phyloP scores from a whole-genome alignment of 92 coral and sea anemone genomes.

The Actinostola sp. region DNA sequence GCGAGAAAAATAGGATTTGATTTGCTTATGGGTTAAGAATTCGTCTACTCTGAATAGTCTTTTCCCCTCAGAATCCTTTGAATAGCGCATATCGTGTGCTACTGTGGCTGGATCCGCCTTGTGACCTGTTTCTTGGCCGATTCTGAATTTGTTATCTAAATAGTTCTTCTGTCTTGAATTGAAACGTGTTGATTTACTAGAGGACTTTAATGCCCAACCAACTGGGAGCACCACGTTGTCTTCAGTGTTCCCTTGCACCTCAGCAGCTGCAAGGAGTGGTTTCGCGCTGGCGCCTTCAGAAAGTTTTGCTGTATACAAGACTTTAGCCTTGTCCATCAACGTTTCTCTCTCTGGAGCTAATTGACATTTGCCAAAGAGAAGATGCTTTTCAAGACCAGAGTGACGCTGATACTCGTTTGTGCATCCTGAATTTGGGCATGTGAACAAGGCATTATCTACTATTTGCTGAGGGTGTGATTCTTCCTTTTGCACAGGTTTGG shows the following conservation, averaged over 20 bases:
- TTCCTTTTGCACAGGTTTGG: too few relatives aligned
- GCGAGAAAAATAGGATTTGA: constrained; percentile 18
- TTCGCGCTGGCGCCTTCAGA: constrained; percentile 8
- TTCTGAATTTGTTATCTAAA: constrained; percentile 42
- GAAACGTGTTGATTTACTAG: constrained; percentile 36
- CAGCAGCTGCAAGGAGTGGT: constrained; percentile 2
- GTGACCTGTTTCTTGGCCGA: constrained; percentile 43
- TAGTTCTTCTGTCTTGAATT: constrained; percentile 21
- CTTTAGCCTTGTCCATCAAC: constrained; percentile 54
- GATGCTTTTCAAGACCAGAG: constrained; percentile 59
- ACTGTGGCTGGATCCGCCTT: constrained; percentile 37
- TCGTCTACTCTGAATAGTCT: constrained; percentile 14
- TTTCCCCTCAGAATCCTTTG: constrained; percentile 17
- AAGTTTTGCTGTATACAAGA: constrained; percentile 38
- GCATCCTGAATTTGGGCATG: constrained; percentile 68
- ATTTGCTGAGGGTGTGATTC: background rate
- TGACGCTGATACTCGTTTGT: constrained; percentile 36
- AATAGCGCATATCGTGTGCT: constrained; percentile 29
- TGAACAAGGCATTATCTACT: constrained; percentile 29
- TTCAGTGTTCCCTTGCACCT: background rate
- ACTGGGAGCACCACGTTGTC: background rate
- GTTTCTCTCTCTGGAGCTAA: constrained; percentile 36
- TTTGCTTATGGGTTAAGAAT: constrained; percentile 24
- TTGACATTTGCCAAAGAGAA: constrained; percentile 42
- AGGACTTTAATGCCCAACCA: constrained; percentile 58